phyloP scores from a whole-genome alignment of 2,888 invertebrate genomes.

The Harmothoe impar region DNA sequence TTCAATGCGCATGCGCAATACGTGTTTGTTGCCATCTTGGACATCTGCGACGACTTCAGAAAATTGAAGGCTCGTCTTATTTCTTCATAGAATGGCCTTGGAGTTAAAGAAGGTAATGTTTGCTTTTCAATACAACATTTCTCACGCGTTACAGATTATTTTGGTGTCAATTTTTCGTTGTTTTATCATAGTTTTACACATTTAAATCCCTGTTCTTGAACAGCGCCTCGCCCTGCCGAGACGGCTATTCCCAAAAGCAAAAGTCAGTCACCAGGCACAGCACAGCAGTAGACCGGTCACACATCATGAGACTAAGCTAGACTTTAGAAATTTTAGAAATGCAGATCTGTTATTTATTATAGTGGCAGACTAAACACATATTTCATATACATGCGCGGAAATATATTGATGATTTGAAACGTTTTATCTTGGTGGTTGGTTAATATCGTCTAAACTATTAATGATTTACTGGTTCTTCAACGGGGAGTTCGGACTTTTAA shows the following conservation, averaged over 20 bases:
- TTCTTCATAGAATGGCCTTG: conserved; percentile 57
- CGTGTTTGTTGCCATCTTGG: conserved; percentile 63
- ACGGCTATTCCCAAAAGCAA: background rate
- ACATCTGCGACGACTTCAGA: conserved; percentile 31
- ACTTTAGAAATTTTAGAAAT: no score
- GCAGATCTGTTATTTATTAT: no score
- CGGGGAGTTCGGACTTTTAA: no score
- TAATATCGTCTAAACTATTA: no score
- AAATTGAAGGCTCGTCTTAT: background rate
- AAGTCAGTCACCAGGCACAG: no score
- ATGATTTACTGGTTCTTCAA: no score
- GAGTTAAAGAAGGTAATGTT: conserved; percentile 55
- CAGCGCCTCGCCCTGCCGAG: background rate
- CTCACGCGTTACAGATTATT: background rate
- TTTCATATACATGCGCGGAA: no score
- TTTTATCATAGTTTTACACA: conserved; percentile 51
- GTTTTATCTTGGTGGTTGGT: no score
- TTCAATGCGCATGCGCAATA: conserved; percentile 48
- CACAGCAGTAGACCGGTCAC: no score
- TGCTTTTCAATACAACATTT: conserved; percentile 15
- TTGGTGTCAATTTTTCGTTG: conserved; percentile 12
- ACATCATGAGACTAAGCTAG: no score
- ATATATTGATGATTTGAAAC: no score
- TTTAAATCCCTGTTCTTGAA: background rate
- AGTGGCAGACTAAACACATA: no score